phyloP scores from a whole-genome alignment of 2,113 vertebrate genomes.

The Lagopus leucura region DNA sequence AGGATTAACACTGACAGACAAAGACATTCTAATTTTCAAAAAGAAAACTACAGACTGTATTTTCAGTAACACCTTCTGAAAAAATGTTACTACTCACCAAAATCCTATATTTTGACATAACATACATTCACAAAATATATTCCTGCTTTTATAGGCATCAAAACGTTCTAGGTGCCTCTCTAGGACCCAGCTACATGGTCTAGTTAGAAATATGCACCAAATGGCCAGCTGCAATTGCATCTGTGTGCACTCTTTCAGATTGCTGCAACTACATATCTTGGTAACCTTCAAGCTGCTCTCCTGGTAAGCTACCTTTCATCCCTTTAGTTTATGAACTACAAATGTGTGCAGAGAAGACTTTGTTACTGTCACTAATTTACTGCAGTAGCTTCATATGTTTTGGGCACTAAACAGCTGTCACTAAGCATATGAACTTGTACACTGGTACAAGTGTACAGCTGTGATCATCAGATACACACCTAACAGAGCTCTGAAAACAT shows the following conservation, averaged over 20 bases:
- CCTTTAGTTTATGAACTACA: background rate
- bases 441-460: background rate
- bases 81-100: background rate
- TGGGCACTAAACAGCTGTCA: background rate
- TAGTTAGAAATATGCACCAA: background rate
- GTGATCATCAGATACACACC: background rate
- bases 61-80: background rate
- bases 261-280: background rate
- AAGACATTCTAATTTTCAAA: background rate
- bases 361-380: background rate
- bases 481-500: fast-evolving
- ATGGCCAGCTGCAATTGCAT: background rate
- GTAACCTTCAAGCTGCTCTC: background rate
- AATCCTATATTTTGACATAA: background rate
- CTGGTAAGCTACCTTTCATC: background rate
- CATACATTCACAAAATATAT: background rate
- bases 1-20: background rate
- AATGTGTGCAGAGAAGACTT: background rate
- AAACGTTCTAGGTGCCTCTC: background rate
- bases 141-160: background rate
- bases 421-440: background rate
- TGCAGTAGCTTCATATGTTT: background rate
- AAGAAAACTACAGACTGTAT: background rate
- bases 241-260: background rate
- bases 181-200: background rate